phyloP scores from a whole-genome alignment of 64 coral and sea anemone species.

The Stichodactyla mertensii region DNA sequence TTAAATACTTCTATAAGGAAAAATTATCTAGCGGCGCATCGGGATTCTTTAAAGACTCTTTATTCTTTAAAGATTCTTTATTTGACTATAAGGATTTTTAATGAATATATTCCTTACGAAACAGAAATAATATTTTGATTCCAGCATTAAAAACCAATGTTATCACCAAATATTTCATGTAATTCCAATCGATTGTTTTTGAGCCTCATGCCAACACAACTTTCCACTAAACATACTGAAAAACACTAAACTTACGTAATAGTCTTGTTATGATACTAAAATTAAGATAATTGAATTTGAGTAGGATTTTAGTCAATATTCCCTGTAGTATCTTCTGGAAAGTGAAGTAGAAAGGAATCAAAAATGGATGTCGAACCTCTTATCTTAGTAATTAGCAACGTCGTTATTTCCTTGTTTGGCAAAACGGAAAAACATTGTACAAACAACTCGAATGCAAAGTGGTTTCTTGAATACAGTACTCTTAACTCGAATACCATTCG shows the following conservation, averaged over 20 bases:
- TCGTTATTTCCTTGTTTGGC: constrained; percentile 2
- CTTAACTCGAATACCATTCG: background rate
- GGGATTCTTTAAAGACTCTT: too few species aligned
- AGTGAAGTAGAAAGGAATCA: background rate
- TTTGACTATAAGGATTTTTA: too few species aligned
- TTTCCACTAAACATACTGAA: background rate
- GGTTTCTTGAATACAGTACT: background rate
- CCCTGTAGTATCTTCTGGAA: background rate
- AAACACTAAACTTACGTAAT: background rate
- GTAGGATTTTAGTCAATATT: background rate
- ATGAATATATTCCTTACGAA: too few species aligned
- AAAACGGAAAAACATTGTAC: background rate
- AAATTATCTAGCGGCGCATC: too few species aligned
- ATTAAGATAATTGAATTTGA: background rate
- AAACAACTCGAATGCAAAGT: background rate
- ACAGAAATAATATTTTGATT: too few species aligned
- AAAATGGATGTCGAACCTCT: background rate
- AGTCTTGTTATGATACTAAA: background rate
- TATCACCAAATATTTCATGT: background rate
- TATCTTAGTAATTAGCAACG: background rate
- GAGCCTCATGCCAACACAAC: background rate
- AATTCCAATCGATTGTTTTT: background rate
- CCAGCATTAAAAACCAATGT: too few species aligned
- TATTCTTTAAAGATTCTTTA: too few species aligned
- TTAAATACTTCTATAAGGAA: too few species aligned